phyloP scores from a whole-genome alignment of 2,888 invertebrate species.

The Sthenelais limicola region DNA sequence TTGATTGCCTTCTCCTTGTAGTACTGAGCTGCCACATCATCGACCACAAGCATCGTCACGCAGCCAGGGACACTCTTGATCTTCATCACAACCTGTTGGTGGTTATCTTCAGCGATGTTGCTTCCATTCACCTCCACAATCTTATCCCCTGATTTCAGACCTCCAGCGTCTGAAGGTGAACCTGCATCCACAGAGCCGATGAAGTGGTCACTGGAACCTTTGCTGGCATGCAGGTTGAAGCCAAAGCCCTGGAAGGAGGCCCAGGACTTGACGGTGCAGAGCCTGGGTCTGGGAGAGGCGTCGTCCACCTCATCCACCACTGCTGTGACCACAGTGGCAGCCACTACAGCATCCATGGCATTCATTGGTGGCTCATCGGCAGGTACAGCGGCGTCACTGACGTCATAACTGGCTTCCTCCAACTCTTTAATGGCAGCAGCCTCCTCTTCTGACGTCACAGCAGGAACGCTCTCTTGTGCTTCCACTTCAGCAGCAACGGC shows the following conservation, averaged over 20 bases:
- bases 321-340: neutral
- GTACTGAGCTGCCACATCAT: slow-evolving; percentile 82
- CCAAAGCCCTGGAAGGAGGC: slow-evolving; percentile 97
- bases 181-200: slow-evolving; percentile 92
- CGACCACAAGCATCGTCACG: slow-evolving; percentile 90
- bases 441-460: neutral
- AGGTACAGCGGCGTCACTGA: neutral
- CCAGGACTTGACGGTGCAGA: slow-evolving; percentile 89
- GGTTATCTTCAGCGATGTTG: slow-evolving; percentile 53
- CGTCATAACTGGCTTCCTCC: neutral
- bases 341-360: neutral
- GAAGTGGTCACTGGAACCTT: slow-evolving; percentile 93
- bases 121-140: slow-evolving; percentile 46
- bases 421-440: neutral
- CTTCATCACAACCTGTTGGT: slow-evolving; percentile 88
- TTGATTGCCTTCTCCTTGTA: slow-evolving; percentile 78
- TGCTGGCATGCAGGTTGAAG: slow-evolving; percentile 98
- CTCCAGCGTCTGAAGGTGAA: slow-evolving; percentile 77
- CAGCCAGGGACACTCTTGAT: slow-evolving; percentile 86
- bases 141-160: slow-evolving; percentile 85
- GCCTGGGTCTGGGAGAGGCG: slow-evolving; percentile 75
- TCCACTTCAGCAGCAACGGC: slow-evolving; percentile 1
- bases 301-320: neutral
- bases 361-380: neutral
- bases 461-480: neutral